phyloP scores from a whole-genome alignment of 2,113 vertebrate species.

The Burhinus oedicnemus region DNA sequence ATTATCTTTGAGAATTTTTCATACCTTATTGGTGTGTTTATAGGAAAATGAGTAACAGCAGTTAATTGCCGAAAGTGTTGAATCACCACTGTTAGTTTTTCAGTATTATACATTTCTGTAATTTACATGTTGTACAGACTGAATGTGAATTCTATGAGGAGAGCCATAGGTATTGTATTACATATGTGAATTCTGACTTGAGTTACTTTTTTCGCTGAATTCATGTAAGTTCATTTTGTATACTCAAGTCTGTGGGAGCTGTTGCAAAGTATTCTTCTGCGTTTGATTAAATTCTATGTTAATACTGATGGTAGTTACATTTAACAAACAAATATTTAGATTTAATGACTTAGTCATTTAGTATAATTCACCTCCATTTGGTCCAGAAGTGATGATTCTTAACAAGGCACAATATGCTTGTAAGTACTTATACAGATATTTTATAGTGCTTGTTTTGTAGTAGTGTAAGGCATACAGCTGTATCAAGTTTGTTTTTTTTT shows the following conservation, averaged over 20 bases:
- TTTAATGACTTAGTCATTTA: not conserved
- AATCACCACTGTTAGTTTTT: not conserved
- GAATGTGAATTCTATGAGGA: not conserved
- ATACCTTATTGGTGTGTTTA: not conserved
- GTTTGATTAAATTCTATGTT: not conserved
- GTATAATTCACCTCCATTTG: not conserved
- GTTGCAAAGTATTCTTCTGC: not conserved
- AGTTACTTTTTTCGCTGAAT: not conserved
- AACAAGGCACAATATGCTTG: not conserved
- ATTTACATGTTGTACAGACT: not conserved
- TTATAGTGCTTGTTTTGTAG: not conserved
- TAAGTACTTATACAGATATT: not conserved
- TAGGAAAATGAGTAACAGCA: not conserved
- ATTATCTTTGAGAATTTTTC: not conserved
- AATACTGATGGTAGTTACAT: not conserved
- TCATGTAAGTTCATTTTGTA: not conserved
- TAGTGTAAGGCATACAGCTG: not conserved
- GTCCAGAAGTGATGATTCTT: not conserved
- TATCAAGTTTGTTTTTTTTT: not conserved
- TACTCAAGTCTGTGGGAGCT: not conserved
- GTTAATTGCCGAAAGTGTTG: not conserved
- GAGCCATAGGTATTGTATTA: not conserved
- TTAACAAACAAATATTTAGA: not conserved
- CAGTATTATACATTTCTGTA: not conserved
- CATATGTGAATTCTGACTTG: not conserved